Evolutionary conservation across 2,797 vertebrate genomes (phyloP).

Genomic region (Nasua narica): DNA sequence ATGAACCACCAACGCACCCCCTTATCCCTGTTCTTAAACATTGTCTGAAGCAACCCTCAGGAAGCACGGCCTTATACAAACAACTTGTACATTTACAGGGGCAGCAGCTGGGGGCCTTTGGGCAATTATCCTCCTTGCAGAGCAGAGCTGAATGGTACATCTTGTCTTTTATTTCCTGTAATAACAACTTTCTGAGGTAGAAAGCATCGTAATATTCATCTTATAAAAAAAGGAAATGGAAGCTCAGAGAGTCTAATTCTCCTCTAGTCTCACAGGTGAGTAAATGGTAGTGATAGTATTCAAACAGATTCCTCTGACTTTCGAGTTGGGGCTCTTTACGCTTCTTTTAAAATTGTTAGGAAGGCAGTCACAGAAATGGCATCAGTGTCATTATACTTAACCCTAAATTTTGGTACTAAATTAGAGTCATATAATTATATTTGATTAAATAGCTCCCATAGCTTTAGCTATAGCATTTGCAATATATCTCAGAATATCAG

Average conservation of each 20-base stretch:
- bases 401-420: not conserved
- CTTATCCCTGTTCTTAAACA: not conserved
- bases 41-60: not conserved
- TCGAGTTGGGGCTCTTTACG: not conserved
- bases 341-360: not conserved
- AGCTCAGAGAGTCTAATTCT: not conserved
- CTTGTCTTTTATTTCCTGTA: not conserved
- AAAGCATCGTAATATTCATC: not conserved
- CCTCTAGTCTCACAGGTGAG: not conserved
- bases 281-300: not conserved
- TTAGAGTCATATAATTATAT: not conserved
- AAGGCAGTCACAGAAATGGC: not conserved
- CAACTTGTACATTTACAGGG: not conserved
- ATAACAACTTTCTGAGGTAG: not conserved
- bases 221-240: not conserved
- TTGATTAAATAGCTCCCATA: not conserved
- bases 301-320: not conserved
- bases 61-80: not conserved
- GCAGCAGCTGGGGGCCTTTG: not conserved
- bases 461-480: not conserved
- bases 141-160: not conserved
- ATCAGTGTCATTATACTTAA: not conserved
- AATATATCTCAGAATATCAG: not conserved
- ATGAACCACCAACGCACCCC: not conserved
- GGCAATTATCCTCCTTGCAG: not conserved